Conservation (phyloP, 2,113 vertebrate species). For the Phalacrocorax aristotelis region DNA sequence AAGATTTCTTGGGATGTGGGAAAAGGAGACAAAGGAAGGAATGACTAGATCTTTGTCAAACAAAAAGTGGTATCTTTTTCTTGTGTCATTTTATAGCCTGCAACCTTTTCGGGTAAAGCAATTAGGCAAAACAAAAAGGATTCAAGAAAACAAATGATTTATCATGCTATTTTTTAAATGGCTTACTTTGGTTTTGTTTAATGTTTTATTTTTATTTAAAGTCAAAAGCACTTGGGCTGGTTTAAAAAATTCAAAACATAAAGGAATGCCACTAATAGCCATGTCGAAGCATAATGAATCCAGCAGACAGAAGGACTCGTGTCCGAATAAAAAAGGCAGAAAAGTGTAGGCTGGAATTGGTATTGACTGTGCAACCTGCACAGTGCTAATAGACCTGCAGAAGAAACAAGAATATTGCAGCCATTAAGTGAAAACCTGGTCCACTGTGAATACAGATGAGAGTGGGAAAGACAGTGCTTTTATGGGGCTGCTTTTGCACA, state of each 20-base stretch:
- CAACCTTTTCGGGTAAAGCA: not conserved
- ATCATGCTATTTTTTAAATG: not conserved
- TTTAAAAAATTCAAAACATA: constrained; percentile 20
- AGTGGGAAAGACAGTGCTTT: not conserved
- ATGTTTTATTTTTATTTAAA: constrained; percentile 10
- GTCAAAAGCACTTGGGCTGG: not conserved
- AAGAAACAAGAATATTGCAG: constrained; percentile 44
- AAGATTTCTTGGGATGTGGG: not conserved
- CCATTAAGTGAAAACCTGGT: constrained; percentile 21
- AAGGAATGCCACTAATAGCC: not conserved
- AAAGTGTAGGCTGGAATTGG: not conserved
- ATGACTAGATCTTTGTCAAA: not conserved
- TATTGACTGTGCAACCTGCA: not conserved
- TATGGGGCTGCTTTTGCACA: not conserved
- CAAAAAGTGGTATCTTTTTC: not conserved
- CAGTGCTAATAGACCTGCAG: constrained; percentile 23
- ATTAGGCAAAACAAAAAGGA: not conserved
- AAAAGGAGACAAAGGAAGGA: not conserved
- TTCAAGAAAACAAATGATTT: not conserved
- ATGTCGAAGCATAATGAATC: constrained; percentile 14
- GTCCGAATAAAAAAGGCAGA: constrained; percentile 40
- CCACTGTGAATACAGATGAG: constrained; percentile 44
- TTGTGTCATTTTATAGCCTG: not conserved
- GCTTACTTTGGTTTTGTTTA: not conserved
- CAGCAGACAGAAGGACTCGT: not conserved